Conservation (phyloP, 37 sponge, comb jelly and placozoan species). For the Hexactinellida sp. region DNA sequence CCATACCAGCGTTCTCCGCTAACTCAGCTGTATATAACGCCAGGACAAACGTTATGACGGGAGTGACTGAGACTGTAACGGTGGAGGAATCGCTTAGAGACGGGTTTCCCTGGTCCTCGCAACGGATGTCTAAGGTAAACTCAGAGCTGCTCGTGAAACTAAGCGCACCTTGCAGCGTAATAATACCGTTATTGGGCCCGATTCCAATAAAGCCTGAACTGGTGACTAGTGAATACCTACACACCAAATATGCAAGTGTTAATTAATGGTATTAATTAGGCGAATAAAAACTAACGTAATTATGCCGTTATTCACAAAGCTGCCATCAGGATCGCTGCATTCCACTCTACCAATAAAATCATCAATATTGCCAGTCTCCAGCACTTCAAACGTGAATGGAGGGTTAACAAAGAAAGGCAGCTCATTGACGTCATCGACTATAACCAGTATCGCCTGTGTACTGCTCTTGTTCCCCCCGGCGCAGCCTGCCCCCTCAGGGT, state of each 20-base stretch:
- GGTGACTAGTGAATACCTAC: neutral
- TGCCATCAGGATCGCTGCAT: neutral
- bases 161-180: neutral
- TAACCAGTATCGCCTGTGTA: neutral
- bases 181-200: neutral
- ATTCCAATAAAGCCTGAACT: neutral
- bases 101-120: neutral
- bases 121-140: neutral
- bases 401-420: neutral
- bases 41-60: neutral
- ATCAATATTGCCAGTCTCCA: neutral
- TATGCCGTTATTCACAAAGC: neutral
- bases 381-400: neutral
- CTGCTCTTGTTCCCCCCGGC: neutral
- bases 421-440: neutral
- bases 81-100: neutral
- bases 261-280: too few relatives aligned
- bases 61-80: neutral
- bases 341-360: neutral
- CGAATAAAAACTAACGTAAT: neutral
- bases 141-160: neutral
- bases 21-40: neutral
- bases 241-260: neutral
- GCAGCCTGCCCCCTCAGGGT: neutral
- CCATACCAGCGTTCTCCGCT: neutral